phyloP scores from a whole-genome alignment of 2,888 invertebrate species.

The Eumerus sabulonum region DNA sequence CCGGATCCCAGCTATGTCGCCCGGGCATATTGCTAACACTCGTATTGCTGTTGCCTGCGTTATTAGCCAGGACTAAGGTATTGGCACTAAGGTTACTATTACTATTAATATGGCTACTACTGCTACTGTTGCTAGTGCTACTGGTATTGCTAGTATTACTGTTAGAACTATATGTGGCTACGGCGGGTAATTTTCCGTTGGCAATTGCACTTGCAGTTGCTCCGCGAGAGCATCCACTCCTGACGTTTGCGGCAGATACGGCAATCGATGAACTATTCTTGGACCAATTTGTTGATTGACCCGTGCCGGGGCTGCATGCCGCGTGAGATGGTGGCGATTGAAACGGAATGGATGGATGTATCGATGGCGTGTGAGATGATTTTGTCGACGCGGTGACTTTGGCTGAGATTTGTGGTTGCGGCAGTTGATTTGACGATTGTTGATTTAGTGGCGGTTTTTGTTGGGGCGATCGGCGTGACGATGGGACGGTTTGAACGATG shows the following conservation, averaged over 20 bases:
- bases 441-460: slow-evolving; percentile 1
- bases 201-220: slow-evolving; percentile 57
- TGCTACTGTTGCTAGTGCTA: slow-evolving; percentile 18
- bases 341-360: slow-evolving; percentile 7
- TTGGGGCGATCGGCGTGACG: slow-evolving; percentile 4
- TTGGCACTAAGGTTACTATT: slow-evolving; percentile 55
- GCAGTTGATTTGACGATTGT: slow-evolving; percentile 18
- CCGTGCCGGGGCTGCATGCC: slow-evolving; percentile 47
- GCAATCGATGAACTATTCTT: slow-evolving; percentile 54
- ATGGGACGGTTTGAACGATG: slow-evolving; percentile 32
- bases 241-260: slow-evolving; percentile 35
- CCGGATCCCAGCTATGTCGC: slow-evolving; percentile 79
- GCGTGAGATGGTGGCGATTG: slow-evolving; percentile 39
- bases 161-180: slow-evolving; percentile 62
- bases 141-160: slow-evolving; percentile 40
- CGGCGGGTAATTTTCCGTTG: slow-evolving; percentile 61
- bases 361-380: slow-evolving; percentile 47
- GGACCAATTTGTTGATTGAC: slow-evolving; percentile 47
- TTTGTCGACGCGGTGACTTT: slow-evolving; percentile 48
- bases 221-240: slow-evolving; percentile 51
- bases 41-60: slow-evolving; percentile 49
- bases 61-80: slow-evolving; percentile 50
- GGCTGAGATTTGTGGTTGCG: slow-evolving; percentile 34
- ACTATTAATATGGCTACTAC: slow-evolving; percentile 65
- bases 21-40: slow-evolving; percentile 74